Evolutionary conservation across 2,797 vertebrate species (phyloP).

Genomic region (Cyclura pinguis): DNA sequence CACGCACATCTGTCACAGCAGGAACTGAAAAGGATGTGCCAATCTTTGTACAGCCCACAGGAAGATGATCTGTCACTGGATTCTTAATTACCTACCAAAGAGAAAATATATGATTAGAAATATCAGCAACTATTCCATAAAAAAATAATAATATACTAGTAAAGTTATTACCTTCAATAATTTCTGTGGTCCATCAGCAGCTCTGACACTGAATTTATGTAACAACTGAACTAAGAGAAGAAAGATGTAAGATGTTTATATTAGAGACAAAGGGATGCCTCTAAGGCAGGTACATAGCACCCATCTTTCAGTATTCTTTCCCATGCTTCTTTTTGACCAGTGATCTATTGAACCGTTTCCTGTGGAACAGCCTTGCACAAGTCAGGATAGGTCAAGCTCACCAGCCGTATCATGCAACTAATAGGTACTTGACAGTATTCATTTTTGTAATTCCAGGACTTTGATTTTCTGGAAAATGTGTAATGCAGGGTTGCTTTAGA

Average conservation of each 20-base stretch:
- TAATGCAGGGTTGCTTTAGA: neutral
- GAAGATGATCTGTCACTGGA: slow-evolving; percentile 93
- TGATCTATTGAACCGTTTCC: neutral
- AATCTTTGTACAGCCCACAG: slow-evolving; percentile 91
- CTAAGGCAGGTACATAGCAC: neutral
- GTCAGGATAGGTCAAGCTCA: neutral
- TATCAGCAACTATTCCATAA: neutral
- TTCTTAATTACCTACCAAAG: slow-evolving; percentile 90
- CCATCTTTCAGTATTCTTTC: neutral
- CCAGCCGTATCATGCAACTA: neutral
- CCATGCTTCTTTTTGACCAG: neutral
- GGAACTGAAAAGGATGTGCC: slow-evolving; percentile 87
- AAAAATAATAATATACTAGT: neutral
- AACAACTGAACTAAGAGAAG: slow-evolving; percentile 90
- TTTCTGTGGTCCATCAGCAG: slow-evolving; percentile 93
- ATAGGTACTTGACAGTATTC: neutral
- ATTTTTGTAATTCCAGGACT: neutral
- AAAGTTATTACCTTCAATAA: slow-evolving; percentile 84
- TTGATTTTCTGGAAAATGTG: neutral
- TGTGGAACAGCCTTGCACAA: neutral
- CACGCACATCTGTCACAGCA: slow-evolving; percentile 81
- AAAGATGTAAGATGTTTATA: neutral
- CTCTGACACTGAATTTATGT: slow-evolving; percentile 96
- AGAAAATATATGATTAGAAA: neutral
- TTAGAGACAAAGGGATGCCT: neutral